phyloP scores from a whole-genome alignment of 2,113 vertebrate genomes.

The Acrocephalus kingi region DNA sequence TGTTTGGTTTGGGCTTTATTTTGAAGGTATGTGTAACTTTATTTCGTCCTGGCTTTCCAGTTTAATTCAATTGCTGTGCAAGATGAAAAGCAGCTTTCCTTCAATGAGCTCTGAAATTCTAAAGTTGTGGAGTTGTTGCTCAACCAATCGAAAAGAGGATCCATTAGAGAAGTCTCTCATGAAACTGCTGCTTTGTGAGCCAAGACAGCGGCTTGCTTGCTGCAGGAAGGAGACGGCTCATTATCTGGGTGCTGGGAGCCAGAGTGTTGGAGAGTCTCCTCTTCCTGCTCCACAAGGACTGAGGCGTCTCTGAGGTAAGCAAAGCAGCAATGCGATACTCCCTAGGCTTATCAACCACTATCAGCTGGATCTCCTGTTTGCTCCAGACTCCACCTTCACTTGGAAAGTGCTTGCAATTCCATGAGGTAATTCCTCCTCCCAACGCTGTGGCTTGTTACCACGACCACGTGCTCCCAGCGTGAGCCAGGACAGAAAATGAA shows the following conservation, averaged over 20 bases:
- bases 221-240: neutral
- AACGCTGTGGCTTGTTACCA: neutral
- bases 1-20: neutral
- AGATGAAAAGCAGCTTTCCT: neutral
- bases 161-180: neutral
- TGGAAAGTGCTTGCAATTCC: neutral
- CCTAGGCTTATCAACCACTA: neutral
- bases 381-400: constrained; percentile 44
- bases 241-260: neutral
- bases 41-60: neutral
- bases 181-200: neutral
- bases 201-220: neutral
- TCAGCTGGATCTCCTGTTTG: constrained; percentile 22
- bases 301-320: neutral
- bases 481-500: neutral
- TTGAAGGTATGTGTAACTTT: neutral
- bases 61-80: neutral
- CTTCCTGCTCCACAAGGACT: neutral
- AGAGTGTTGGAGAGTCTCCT: neutral
- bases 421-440: constrained; percentile 5
- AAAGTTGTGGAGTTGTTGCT: neutral
- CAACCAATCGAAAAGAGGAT: neutral
- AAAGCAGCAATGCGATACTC: neutral
- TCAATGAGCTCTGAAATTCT: neutral
- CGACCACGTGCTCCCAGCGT: neutral